A percentile compares a stretch with the other conserved stretches of the same genome.
Conservation (phyloP, 1,140 invertebrate genomes). For the Callitettix versicolor region DNA sequence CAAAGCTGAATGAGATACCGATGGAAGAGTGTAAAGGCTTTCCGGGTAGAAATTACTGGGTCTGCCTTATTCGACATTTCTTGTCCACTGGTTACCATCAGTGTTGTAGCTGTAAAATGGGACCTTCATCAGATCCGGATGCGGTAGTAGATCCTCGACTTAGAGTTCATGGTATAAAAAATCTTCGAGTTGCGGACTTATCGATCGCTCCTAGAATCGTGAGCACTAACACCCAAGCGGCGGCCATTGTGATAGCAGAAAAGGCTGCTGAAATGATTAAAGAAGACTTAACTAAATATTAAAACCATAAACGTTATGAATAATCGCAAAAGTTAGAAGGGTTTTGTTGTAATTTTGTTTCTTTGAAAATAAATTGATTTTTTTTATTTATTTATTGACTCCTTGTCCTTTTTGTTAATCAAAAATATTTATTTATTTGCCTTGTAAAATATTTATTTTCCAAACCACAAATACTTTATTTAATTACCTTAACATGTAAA, state of each 20-base stretch:
- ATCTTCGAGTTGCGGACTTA: constrained; percentile 32
- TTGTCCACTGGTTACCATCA: constrained; percentile 47
- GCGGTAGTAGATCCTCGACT: constrained; percentile 40
- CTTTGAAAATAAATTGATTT: too few species aligned
- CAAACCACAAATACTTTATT: too few species aligned
- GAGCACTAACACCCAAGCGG: constrained; percentile 30
- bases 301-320: too few species aligned
- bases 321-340: too few species aligned
- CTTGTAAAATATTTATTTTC: too few species aligned
- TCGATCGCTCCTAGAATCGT: constrained; percentile 30
- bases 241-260: constrained; percentile 47
- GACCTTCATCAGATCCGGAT: constrained; percentile 32
- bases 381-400: too few species aligned
- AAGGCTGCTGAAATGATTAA: constrained; percentile 44
- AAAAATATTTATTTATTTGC: too few species aligned
- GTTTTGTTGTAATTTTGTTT: too few species aligned
- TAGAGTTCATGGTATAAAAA: constrained; percentile 29
- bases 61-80: constrained; percentile 26
- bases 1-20: constrained; percentile 3
- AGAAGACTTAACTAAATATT: too few species aligned
- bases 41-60: constrained; percentile 33
- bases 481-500: too few species aligned
- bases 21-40: constrained; percentile 17
- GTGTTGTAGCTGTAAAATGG: constrained; percentile 49
- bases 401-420: too few species aligned